phyloP scores from a whole-genome alignment of 2,797 vertebrate species.

The Allobates femoralis region DNA sequence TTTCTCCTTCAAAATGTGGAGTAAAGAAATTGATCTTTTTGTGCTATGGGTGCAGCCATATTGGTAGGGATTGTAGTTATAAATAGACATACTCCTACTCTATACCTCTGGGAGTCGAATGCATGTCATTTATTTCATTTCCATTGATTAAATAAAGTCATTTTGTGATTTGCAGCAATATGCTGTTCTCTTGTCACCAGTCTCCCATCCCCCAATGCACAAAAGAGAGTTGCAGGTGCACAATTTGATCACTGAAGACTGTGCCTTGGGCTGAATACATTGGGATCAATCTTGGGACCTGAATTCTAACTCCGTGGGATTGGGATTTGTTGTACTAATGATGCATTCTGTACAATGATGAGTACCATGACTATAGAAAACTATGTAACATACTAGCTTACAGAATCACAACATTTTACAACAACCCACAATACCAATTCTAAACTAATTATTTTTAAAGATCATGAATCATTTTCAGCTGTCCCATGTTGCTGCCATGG shows the following conservation, averaged over 20 bases:
- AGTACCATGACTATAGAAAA: neutral
- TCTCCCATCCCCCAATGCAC: constrained; percentile 14
- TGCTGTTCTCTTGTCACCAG: neutral
- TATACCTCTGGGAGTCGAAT: neutral
- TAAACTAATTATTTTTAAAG: neutral
- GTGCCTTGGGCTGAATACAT: constrained; percentile 37
- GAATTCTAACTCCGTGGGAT: neutral
- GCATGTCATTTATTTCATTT: neutral
- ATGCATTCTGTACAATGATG: neutral
- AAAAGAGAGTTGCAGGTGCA: constrained; percentile 44
- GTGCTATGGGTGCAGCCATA: neutral
- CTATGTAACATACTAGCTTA: neutral
- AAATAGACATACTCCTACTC: neutral
- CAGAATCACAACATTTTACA: neutral
- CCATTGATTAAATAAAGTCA: constrained; percentile 37
- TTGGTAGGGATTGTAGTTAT: neutral
- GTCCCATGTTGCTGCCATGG: neutral
- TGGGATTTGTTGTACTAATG: constrained; percentile 23
- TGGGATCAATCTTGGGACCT: constrained; percentile 44
- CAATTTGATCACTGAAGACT: constrained; percentile 21
- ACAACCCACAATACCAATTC: neutral
- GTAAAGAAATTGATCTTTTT: neutral
- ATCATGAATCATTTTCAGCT: neutral
- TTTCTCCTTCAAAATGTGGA: neutral
- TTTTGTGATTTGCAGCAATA: constrained; percentile 25